Percentiles rank a stretch among this genome's conserved stretches.
Evolutionary conservation across 2,113 vertebrate genomes (phyloP).

Genomic region (Crotophaga sulcirostris): DNA sequence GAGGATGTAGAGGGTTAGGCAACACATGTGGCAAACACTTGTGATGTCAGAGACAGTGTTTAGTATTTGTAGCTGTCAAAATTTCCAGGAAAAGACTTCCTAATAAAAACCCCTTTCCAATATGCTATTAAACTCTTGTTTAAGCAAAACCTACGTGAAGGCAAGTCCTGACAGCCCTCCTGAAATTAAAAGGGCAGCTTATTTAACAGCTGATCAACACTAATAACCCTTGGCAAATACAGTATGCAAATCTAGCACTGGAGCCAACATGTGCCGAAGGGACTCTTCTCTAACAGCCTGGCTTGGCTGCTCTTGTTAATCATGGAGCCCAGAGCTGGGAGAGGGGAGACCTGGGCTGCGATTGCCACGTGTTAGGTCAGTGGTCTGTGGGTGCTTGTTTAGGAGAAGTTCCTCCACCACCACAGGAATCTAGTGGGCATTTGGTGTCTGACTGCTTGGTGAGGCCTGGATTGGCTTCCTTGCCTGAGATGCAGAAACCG

Average conservation of each 20-base stretch:
- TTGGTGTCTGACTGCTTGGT: not conserved
- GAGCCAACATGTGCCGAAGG: not conserved
- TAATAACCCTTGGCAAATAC: constrained; percentile 68
- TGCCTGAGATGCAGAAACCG: not conserved
- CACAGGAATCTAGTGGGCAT: not conserved
- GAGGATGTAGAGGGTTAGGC: not conserved
- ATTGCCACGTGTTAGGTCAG: not conserved
- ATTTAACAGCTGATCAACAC: constrained; percentile 70
- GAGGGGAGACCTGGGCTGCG: not conserved
- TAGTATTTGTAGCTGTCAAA: constrained; percentile 40
- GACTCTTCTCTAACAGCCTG: not conserved
- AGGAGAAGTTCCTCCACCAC: not conserved
- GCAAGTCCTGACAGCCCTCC: constrained; percentile 56
- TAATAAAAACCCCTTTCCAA: constrained; percentile 33
- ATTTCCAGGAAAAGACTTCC: constrained; percentile 28
- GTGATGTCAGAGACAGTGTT: not conserved
- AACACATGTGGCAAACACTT: not conserved
- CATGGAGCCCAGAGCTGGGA: not conserved
- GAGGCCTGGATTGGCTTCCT: not conserved
- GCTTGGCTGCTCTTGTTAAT: constrained; percentile 5
- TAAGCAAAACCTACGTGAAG: not conserved
- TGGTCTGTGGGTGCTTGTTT: not conserved
- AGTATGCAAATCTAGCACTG: constrained; percentile 26
- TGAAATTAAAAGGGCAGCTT: constrained; percentile 68
- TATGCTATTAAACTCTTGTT: constrained; percentile 2